These are phyloP conservation scores for Macheiramphus alcinus DNA, from an alignment of 2,113 vertebrate species.

Conservation along the genomic window DNA sequence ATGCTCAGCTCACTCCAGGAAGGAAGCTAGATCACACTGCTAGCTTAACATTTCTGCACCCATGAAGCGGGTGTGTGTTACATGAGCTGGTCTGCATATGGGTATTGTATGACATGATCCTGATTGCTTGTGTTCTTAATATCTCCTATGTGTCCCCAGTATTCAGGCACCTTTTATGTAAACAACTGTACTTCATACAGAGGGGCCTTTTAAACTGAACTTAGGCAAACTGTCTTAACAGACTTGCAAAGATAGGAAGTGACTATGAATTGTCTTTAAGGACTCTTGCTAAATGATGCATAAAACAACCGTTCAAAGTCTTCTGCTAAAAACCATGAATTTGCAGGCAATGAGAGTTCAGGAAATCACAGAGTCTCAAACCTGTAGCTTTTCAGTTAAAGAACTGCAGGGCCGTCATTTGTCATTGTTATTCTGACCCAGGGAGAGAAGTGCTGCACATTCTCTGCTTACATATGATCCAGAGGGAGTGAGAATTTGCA, in stretches of 20 bases:
- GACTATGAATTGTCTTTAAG: background rate
- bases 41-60: background rate
- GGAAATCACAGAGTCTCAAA: background rate
- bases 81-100: background rate
- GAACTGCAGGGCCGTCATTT: background rate
- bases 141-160: background rate
- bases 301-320: background rate
- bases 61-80: background rate
- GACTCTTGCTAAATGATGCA: background rate
- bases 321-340: background rate
- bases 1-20: background rate
- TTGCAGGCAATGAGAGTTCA: background rate
- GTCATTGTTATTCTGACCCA: background rate
- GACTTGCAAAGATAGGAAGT: background rate
- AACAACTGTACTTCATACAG: background rate
- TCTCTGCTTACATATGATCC: background rate
- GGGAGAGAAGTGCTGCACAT: background rate
- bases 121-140: background rate
- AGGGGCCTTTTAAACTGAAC: background rate
- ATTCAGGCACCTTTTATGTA: background rate
- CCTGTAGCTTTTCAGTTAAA: background rate
- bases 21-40: background rate
- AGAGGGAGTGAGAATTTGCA: background rate
- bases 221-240: background rate
- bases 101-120: background rate